Base-by-base conservation (phyloP, 2,113 vertebrate genomes). In the Pelodiscus sinensis region DNA sequence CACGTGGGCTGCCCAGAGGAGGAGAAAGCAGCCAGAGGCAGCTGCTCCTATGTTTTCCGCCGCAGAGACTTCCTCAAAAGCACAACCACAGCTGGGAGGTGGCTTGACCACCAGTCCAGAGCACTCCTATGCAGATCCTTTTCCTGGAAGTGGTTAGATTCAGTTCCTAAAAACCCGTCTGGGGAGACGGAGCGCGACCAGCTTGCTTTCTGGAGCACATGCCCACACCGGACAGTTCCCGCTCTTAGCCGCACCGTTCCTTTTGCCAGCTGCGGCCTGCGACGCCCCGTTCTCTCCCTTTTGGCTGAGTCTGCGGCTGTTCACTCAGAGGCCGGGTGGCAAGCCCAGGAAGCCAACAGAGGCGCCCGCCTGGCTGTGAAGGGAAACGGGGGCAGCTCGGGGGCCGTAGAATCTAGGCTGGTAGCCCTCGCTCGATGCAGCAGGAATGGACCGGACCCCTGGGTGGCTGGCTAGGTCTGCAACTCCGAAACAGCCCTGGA, bases 301-400 rank as follows among this genome's bases (percentile, higher is more conserved):
- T 24, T 25, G 24, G 0, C 51, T 78, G 92, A 12, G 6, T 8
- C 0, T 0, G n/a, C 0, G 1, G 73, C 22, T 24, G 8, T 77
- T 50, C 13, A 2, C 50, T 77, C 38, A 4, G 35, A 44, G 11
- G 6, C 51, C 5, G 0, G 0, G 27, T 0, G 0, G 79, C 50
- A 75, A 25, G 10, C 25, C 25, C 31, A 0, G 55, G 21, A 86
- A 44, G 19, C 79, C 11, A 38, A 35, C 50, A 38, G 31, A 15
- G 1, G 15, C 9, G 75, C 19, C 44, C 79, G 85, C 19, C 51
- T 79, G 0, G 4, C 38, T 44, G 38, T 44, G 38, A 44, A 44
- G 38, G 38, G 38, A 44, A 44, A 44, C 38, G 38, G 38, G 38
- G 38, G 38, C 4, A 44, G 38, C 38, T 44, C 38, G 38, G 38